Conservation (phyloP, 2,797 vertebrate genomes). For the Lerista edwardsae region DNA sequence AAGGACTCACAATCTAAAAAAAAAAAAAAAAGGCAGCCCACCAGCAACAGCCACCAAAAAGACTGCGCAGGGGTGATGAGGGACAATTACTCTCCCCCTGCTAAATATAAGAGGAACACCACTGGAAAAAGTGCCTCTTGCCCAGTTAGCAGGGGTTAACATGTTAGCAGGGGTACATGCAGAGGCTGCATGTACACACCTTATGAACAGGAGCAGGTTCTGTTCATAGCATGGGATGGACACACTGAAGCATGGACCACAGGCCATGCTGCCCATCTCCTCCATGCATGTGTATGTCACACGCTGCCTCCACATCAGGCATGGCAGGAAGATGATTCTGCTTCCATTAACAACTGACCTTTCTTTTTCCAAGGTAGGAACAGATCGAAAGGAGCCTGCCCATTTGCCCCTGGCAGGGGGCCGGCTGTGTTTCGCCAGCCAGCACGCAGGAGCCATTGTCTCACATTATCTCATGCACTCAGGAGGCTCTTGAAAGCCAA, state of each 20-base stretch:
- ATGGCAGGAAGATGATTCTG: not conserved
- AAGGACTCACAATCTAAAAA: too few species aligned
- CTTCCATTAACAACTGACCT: not conserved
- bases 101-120: too few species aligned
- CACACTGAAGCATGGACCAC: not conserved
- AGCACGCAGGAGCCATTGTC: not conserved
- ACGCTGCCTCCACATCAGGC: rapidly evolving
- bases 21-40: too few species aligned
- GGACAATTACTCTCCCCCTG: too few species aligned
- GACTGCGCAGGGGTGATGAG: too few species aligned
- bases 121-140: too few species aligned
- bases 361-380: rapidly evolving
- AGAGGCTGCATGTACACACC: not conserved
- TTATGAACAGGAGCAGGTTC: not conserved
- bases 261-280: too few species aligned
- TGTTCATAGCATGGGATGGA: not conserved
- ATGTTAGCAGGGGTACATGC: too few species aligned
- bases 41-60: too few species aligned
- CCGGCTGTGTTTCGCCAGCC: rapidly evolving
- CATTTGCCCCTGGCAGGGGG: not conserved
- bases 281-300: not conserved
- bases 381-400: not conserved
- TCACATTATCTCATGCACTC: not conserved
- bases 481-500: not conserved
- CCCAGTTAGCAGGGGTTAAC: too few species aligned